Conservation (phyloP, 2,888 invertebrate genomes). For the Chirona hameri region DNA sequence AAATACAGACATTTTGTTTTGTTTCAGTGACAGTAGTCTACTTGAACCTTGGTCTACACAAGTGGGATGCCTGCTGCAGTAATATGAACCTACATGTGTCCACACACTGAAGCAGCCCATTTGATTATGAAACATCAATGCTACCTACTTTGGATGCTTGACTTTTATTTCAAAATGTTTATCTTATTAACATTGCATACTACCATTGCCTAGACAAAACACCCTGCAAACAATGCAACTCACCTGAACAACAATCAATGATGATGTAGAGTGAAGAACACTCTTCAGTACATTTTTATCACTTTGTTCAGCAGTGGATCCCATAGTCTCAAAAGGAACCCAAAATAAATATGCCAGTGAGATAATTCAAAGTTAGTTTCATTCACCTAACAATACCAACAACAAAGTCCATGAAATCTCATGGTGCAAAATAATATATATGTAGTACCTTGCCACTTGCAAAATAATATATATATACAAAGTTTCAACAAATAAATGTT, state of each 20-base stretch:
- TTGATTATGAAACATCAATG: neutral
- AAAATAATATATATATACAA: too few species aligned
- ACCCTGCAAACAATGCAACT: neutral
- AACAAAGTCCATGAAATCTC: too few species aligned
- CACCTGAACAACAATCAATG: slow-evolving; percentile 4
- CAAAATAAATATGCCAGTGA: neutral
- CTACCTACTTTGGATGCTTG: neutral
- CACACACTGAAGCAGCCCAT: neutral
- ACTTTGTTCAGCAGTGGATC: neutral
- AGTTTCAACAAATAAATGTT: too few species aligned
- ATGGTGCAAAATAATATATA: too few species aligned
- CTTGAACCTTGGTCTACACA: too few species aligned
- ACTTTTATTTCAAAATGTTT: neutral
- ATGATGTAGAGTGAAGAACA: neutral
- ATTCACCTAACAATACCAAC: too few species aligned
- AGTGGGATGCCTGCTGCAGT: too few species aligned
- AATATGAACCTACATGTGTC: too few species aligned
- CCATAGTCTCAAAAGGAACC: neutral
- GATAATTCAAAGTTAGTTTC: too few species aligned
- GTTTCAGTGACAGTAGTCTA: too few species aligned
- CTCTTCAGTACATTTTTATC: neutral
- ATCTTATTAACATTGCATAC: neutral
- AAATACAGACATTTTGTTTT: too few species aligned
- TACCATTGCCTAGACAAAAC: neutral
- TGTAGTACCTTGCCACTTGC: too few species aligned